Evolutionary conservation across 1,140 invertebrate species (phyloP).

Genomic region (Atta colombica): DNA sequence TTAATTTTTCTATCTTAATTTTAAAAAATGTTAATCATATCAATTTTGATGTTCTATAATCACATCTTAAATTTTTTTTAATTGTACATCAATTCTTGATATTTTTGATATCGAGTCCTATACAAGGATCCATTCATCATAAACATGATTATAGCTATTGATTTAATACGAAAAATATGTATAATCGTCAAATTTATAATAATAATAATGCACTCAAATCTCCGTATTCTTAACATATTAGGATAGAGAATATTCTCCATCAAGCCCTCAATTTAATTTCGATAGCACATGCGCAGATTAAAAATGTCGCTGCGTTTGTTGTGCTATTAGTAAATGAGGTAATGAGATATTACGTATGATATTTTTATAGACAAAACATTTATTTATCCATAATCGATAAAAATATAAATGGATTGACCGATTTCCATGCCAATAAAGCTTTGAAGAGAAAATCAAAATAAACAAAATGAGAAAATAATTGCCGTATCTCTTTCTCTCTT

Average conservation of each 20-base stretch:
- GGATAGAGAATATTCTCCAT: neutral
- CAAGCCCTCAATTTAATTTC: neutral
- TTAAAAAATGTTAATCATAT: neutral
- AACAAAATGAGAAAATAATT: slow-evolving; percentile 11
- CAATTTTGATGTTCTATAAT: neutral
- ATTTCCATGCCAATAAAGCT: neutral
- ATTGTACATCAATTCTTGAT: slow-evolving; percentile 10
- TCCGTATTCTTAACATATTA: slow-evolving; percentile 9
- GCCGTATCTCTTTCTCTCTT: neutral
- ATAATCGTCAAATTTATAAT: neutral
- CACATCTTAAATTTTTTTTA: neutral
- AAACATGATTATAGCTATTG: neutral
- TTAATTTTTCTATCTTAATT: neutral
- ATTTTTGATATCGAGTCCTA: neutral
- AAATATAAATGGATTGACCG: neutral
- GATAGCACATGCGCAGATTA: neutral
- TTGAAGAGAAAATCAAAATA: neutral
- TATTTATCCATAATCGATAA: neutral
- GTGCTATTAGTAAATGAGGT: neutral
- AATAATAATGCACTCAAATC: slow-evolving; percentile 16
- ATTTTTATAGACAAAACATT: neutral
- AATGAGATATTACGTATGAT: neutral
- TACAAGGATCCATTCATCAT: neutral
- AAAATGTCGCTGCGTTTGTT: neutral
- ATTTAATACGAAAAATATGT: slow-evolving; percentile 11